Evolutionary conservation across 2,888 invertebrate genomes (phyloP).

Genomic region (Agriopis leucophaearia): DNA sequence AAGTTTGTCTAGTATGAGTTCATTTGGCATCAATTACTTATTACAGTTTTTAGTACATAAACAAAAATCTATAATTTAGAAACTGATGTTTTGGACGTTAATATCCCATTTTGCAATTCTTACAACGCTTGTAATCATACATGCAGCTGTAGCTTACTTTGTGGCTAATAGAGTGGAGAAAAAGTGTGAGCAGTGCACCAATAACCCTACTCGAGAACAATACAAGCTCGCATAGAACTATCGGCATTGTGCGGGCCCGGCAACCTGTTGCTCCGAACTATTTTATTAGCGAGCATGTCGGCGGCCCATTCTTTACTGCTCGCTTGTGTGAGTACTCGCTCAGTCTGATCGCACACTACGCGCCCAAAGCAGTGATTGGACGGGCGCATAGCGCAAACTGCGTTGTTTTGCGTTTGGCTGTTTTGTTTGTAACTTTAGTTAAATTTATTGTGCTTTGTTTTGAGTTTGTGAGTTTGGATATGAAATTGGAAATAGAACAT

Average conservation of each 20-base stretch:
- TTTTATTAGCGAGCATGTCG: conserved; percentile 84
- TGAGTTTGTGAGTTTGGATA: conserved; percentile 51
- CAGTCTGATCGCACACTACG: conserved; percentile 78
- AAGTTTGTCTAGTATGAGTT: too few relatives aligned
- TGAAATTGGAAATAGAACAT: conserved; percentile 41
- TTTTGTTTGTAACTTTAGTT: conserved; percentile 61
- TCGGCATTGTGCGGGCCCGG: conserved; percentile 72
- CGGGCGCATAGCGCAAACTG: conserved; percentile 76
- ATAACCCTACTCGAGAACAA: conserved; percentile 25
- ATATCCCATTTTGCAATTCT: too few relatives aligned
- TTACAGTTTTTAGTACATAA: too few relatives aligned
- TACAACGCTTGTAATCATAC: too few relatives aligned
- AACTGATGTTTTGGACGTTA: too few relatives aligned
- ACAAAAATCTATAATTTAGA: too few relatives aligned
- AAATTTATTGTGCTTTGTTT: conserved; percentile 32
- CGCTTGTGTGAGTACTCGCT: conserved; percentile 53
- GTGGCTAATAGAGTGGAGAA: conserved; percentile 4
- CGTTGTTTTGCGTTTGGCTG: conserved; percentile 53
- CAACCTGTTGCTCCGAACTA: conserved; percentile 84
- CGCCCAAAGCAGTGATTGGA: conserved; percentile 76
- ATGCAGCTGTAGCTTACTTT: too few relatives aligned
- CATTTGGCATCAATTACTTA: too few relatives aligned
- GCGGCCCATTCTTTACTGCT: conserved; percentile 80
- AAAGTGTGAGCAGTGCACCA: conserved; percentile 23
- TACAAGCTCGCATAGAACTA: conserved; percentile 51